Conservation (phyloP, 2,888 invertebrate species). For the Beris morrisii region DNA sequence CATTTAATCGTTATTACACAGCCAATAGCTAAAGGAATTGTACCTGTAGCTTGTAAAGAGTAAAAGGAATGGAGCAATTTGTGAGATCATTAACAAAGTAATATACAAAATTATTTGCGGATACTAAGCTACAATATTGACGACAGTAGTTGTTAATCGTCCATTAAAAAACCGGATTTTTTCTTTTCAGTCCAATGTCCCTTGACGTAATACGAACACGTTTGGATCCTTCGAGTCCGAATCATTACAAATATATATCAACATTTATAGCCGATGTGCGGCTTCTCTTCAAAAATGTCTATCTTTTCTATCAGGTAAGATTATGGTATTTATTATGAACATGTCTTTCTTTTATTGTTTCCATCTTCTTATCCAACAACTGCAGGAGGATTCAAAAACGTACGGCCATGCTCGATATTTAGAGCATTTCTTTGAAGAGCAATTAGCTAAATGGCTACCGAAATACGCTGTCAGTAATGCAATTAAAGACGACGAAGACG, state of each 20-base stretch:
- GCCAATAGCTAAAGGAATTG: too few species aligned
- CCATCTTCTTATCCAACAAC: conserved; percentile 35
- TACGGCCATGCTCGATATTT: conserved; percentile 78
- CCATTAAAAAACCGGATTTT: not conserved
- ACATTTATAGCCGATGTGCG: conserved; percentile 80
- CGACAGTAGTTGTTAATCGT: too few species aligned
- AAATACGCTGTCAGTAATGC: conserved; percentile 60
- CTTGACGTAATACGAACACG: conserved; percentile 80
- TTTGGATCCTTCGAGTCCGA: conserved; percentile 71
- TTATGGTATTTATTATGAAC: conserved; percentile 1
- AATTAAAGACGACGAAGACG: conserved; percentile 45
- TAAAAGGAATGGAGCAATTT: too few species aligned
- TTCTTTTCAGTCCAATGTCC: conserved; percentile 70
- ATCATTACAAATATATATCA: conserved; percentile 73
- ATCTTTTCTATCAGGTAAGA: conserved; percentile 76
- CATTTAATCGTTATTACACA: too few species aligned
- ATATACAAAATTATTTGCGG: too few species aligned
- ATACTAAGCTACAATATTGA: too few species aligned
- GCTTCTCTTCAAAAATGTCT: conserved; percentile 86
- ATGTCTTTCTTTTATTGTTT: conserved; percentile 19
- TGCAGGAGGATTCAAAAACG: conserved; percentile 73
- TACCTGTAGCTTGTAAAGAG: too few species aligned
- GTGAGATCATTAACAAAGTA: too few species aligned
- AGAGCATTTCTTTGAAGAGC: conserved; percentile 83
- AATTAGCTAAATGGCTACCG: conserved; percentile 79